Evolutionary conservation across 1,140 invertebrate species (phyloP).

Genomic region (Aphelinus certus): DNA sequence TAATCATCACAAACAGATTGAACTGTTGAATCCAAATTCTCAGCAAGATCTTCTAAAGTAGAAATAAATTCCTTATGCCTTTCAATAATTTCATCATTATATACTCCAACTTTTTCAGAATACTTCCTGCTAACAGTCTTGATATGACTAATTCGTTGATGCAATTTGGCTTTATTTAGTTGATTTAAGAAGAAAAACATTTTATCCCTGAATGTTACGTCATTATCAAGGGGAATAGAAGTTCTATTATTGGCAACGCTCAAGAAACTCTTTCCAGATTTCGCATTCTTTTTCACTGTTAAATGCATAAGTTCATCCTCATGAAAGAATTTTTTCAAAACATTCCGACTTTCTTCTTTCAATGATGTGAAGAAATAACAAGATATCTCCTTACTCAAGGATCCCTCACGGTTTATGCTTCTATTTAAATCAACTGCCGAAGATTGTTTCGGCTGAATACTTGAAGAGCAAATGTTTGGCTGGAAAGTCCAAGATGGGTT

Average conservation of each 20-base stretch:
- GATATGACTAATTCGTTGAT: slow-evolving; percentile 46
- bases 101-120: slow-evolving; percentile 38
- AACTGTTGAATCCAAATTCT: slow-evolving; percentile 37
- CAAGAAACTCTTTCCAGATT: slow-evolving; percentile 17
- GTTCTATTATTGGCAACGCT: neutral
- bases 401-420: neutral
- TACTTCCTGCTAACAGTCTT: slow-evolving; percentile 40
- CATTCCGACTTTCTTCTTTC: neutral
- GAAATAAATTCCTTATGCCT: slow-evolving; percentile 44
- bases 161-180: slow-evolving; percentile 42
- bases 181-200: slow-evolving; percentile 47
- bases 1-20: slow-evolving; percentile 16
- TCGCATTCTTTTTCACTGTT: slow-evolving; percentile 9
- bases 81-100: slow-evolving; percentile 30
- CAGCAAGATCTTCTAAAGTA: slow-evolving; percentile 28
- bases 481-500: too few species aligned
- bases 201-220: slow-evolving; percentile 40
- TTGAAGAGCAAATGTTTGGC: too few species aligned
- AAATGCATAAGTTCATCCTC: slow-evolving; percentile 1
- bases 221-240: neutral
- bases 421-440: neutral
- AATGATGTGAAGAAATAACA: neutral
- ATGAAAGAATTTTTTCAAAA: slow-evolving; percentile 6
- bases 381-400: neutral
- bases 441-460: neutral